Percentiles rank a stretch among this genome's conserved stretches.
Conservation (phyloP, 1,140 invertebrate species). For the Teleogryllus occipitalis region DNA sequence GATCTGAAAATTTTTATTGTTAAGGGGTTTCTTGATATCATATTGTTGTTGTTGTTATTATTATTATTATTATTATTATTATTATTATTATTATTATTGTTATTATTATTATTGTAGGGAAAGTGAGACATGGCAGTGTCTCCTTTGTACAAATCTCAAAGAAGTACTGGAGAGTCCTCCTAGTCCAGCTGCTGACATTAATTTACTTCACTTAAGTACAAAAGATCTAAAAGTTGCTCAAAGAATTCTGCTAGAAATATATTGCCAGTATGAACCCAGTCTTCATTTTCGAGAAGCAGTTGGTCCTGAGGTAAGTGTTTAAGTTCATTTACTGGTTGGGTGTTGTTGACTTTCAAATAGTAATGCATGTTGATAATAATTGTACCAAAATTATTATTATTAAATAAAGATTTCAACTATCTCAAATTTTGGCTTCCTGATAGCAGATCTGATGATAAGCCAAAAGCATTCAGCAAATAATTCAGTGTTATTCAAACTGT, state of each 20-base stretch:
- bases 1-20: too few species aligned
- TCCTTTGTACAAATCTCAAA: conserved; percentile 73
- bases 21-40: too few species aligned
- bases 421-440: too few species aligned
- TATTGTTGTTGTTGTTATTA: too few species aligned
- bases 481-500: too few species aligned
- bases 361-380: too few species aligned
- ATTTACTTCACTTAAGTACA: conserved; percentile 43
- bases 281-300: conserved; percentile 79
- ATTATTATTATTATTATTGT: too few species aligned
- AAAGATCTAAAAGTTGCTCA: conserved; percentile 65
- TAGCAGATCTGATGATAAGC: too few species aligned
- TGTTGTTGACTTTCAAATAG: conserved; percentile 7
- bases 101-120: conserved; percentile 46
- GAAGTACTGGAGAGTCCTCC: conserved; percentile 41
- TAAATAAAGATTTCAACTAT: too few species aligned
- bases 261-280: conserved; percentile 81
- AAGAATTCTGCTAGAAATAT: conserved; percentile 76
- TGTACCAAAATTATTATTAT: too few species aligned
- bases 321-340: conserved; percentile 9
- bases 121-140: conserved; percentile 83
- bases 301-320: conserved; percentile 53
- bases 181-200: conserved; percentile 41
- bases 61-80: too few species aligned
- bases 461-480: too few species aligned